Evolutionary conservation across 2,797 vertebrate genomes (phyloP).

Genomic region (Neosilurus hyrtlii): DNA sequence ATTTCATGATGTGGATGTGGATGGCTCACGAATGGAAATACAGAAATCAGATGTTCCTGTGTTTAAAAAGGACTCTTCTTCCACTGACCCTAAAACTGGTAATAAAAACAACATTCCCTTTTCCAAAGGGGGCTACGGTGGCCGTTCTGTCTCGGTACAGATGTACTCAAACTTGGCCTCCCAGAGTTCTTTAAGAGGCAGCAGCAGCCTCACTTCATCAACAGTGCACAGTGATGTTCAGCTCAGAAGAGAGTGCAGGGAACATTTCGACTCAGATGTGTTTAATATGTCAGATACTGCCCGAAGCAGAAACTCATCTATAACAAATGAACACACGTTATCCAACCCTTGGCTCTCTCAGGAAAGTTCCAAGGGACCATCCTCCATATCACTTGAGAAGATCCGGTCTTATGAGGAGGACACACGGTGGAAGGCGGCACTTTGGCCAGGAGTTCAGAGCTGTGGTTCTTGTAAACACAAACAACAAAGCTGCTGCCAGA

Average conservation of each 20-base stretch:
- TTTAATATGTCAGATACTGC: neutral
- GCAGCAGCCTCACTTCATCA: slow-evolving; percentile 51
- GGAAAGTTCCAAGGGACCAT: slow-evolving; percentile 18
- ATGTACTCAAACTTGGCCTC: slow-evolving; percentile 67
- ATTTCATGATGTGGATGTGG: slow-evolving; percentile 5
- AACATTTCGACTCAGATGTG: neutral
- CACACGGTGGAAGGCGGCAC: slow-evolving; percentile 46
- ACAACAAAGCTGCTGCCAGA: slow-evolving; percentile 50
- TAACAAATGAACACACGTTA: slow-evolving; percentile 33
- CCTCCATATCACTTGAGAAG: slow-evolving; percentile 57
- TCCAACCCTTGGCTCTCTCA: slow-evolving; percentile 26
- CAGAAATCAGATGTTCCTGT: slow-evolving; percentile 27
- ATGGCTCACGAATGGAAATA: slow-evolving; percentile 30
- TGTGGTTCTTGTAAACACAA: slow-evolving; percentile 61
- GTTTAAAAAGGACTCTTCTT: neutral
- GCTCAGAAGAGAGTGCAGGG: slow-evolving; percentile 28
- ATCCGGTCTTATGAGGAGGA: slow-evolving; percentile 52
- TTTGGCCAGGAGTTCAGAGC: slow-evolving; percentile 23
- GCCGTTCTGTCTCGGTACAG: slow-evolving; percentile 73
- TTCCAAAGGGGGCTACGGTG: slow-evolving; percentile 21
- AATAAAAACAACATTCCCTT: neutral
- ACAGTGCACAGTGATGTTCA: slow-evolving; percentile 41
- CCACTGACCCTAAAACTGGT: slow-evolving; percentile 9
- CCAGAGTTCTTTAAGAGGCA: slow-evolving; percentile 63
- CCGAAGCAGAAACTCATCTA: slow-evolving; percentile 8